phyloP scores from a whole-genome alignment of 1,140 invertebrate species.

The Carposina sasakii region DNA sequence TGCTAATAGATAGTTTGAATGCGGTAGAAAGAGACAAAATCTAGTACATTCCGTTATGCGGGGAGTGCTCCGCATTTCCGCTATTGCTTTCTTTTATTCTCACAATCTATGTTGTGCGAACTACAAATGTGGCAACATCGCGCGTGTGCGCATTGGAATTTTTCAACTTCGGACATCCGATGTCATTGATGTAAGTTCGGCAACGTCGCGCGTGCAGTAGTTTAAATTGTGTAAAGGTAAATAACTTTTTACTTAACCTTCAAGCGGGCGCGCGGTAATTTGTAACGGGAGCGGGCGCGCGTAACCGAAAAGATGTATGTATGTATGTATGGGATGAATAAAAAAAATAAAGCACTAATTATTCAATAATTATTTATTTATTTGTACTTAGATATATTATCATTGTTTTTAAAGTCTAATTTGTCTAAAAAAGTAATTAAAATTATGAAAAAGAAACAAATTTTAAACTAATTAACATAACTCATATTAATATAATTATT shows the following conservation, averaged over 20 bases:
- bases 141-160: too few species aligned
- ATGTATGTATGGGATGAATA: constrained; percentile 18
- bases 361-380: constrained; percentile 17
- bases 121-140: too few species aligned
- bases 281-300: constrained; percentile 27
- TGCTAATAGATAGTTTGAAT: too few species aligned
- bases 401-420: constrained; percentile 15
- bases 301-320: constrained; percentile 25
- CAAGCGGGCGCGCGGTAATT: constrained; percentile 27
- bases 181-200: too few species aligned
- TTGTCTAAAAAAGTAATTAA: constrained; percentile 12
- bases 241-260: constrained; percentile 16
- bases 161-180: too few species aligned
- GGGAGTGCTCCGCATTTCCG: too few species aligned
- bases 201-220: too few species aligned
- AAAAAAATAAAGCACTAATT: constrained; percentile 17
- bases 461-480: constrained; percentile 16
- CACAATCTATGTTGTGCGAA: too few species aligned
- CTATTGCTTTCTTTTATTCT: too few species aligned
- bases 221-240: too few species aligned
- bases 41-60: too few species aligned
- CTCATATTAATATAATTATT: constrained; percentile 18
- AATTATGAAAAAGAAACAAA: constrained; percentile 22
- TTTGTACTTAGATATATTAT: constrained; percentile 13
- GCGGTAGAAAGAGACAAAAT: too few species aligned